Percentiles rank a stretch among this genome's conserved stretches.
Evolutionary conservation across 1,140 invertebrate genomes (phyloP).

Genomic region (Carposina sasakii): DNA sequence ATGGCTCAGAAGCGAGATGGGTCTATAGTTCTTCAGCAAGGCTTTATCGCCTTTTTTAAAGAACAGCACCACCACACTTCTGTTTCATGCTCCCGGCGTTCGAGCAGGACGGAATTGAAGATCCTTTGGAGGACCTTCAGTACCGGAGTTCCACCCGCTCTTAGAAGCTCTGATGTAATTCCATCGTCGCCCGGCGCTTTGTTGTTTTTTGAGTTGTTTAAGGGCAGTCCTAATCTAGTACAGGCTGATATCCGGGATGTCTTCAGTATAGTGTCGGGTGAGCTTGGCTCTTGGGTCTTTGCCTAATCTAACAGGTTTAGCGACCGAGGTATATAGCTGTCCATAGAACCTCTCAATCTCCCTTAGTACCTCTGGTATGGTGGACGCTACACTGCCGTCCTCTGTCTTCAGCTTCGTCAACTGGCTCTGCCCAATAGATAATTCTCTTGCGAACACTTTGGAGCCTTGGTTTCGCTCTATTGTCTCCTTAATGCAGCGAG

Average conservation of each 20-base stretch:
- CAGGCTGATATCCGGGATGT: slow-evolving; percentile 16
- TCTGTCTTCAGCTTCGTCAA: too few species aligned
- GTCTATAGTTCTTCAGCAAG: slow-evolving; percentile 21
- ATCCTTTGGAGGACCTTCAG: slow-evolving; percentile 10
- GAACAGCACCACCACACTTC: slow-evolving; percentile 13
- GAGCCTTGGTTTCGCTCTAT: too few species aligned
- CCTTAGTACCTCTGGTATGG: too few species aligned
- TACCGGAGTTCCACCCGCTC: slow-evolving; percentile 7
- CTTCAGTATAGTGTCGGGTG: slow-evolving; percentile 14
- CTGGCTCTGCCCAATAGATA: too few species aligned
- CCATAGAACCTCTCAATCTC: too few species aligned
- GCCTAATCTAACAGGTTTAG: too few species aligned
- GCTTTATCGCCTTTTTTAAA: slow-evolving; percentile 21
- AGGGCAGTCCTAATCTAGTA: slow-evolving; percentile 17
- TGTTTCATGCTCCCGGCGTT: slow-evolving; percentile 11
- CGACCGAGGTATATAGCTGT: too few species aligned
- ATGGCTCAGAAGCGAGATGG: slow-evolving; percentile 19
- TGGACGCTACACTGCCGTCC: too few species aligned
- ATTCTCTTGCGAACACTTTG: too few species aligned
- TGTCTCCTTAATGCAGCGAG: too few species aligned
- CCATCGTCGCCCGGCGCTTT: slow-evolving; percentile 15
- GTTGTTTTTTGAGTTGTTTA: slow-evolving; percentile 16
- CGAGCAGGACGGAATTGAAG: slow-evolving; percentile 7
- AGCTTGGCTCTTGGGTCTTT: slow-evolving; percentile 10
- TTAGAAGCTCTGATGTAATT: slow-evolving; percentile 14